Conservation (phyloP, 2,113 vertebrate genomes). For the Ia io region DNA sequence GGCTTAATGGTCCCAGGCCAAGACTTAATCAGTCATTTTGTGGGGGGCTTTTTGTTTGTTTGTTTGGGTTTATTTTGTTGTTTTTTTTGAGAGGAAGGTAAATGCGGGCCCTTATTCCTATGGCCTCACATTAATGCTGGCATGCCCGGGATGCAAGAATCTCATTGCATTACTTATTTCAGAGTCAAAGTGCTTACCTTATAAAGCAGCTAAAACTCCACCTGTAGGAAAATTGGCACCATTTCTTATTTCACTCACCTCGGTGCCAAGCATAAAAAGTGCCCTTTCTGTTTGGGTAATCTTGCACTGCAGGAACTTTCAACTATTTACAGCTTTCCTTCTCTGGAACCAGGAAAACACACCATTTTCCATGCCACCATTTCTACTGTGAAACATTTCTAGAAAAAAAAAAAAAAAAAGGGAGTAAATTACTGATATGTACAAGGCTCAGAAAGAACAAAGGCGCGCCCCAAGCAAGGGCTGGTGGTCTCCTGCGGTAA, state of each 20-base stretch:
- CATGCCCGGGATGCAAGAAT: neutral
- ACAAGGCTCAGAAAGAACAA: neutral
- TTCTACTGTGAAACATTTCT: conserved; percentile 27
- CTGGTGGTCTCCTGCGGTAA: too few relatives aligned
- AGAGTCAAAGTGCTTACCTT: conserved; percentile 50
- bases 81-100: neutral
- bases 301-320: conserved; percentile 52
- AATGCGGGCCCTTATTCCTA: neutral
- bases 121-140: neutral
- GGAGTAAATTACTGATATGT: neutral
- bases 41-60: neutral
- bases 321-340: conserved; percentile 66
- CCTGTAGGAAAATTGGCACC: conserved; percentile 64
- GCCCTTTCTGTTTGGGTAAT: conserved; percentile 61
- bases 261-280: conserved; percentile 39
- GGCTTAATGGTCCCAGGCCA: neutral
- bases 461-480: neutral
- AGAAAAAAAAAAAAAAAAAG: accelerated
- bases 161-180: conserved; percentile 8
- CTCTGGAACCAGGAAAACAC: conserved; percentile 14
- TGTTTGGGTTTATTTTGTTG: neutral
- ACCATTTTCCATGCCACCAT: neutral
- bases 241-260: conserved; percentile 59
- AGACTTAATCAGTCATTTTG: neutral
- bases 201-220: conserved; percentile 50